Evolutionary conservation across 2,797 vertebrate genomes (phyloP).

Genomic region (Leuciscus waleckii): DNA sequence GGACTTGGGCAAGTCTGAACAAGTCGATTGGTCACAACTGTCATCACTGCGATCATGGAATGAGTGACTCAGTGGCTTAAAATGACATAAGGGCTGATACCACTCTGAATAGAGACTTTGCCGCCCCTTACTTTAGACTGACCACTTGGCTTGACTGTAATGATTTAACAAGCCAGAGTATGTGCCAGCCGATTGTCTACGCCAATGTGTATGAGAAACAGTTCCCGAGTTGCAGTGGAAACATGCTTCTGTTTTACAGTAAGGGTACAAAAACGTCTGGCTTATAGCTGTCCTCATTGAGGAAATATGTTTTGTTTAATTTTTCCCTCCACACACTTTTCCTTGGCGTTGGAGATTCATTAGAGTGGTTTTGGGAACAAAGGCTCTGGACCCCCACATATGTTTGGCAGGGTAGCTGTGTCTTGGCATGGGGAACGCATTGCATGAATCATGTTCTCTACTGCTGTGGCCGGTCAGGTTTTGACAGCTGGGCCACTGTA

Average conservation of each 20-base stretch:
- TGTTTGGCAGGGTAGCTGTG: conserved; percentile 42
- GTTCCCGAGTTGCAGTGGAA: conserved; percentile 55
- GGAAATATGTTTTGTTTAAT: conserved; percentile 63
- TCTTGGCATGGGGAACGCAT: conserved; percentile 51
- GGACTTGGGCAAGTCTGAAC: conserved; percentile 74
- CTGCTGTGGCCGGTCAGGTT: conserved; percentile 61
- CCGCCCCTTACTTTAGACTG: conserved; percentile 59
- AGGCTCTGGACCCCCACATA: conserved; percentile 63
- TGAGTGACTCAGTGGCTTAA: conserved; percentile 58
- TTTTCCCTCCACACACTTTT: conserved; percentile 66
- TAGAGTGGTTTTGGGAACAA: conserved; percentile 62
- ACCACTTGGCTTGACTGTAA: conserved; percentile 57
- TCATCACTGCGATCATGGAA: conserved; percentile 57
- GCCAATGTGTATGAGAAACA: conserved; percentile 38
- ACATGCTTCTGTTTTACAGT: conserved; percentile 63
- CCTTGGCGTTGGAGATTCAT: conserved; percentile 58
- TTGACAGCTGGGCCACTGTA: conserved; percentile 63
- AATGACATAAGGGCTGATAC: conserved; percentile 59
- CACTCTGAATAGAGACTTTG: conserved; percentile 63
- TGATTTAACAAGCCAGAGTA: conserved; percentile 54
- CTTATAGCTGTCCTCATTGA: conserved; percentile 57
- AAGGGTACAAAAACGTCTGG: conserved; percentile 55
- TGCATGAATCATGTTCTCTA: conserved; percentile 64
- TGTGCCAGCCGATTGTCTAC: conserved; percentile 53
- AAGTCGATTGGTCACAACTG: conserved; percentile 63